A percentile compares a stretch with the other conserved stretches of the same genome.
Conservation (phyloP, 2,113 vertebrate genomes). For the Gavia stellata region DNA sequence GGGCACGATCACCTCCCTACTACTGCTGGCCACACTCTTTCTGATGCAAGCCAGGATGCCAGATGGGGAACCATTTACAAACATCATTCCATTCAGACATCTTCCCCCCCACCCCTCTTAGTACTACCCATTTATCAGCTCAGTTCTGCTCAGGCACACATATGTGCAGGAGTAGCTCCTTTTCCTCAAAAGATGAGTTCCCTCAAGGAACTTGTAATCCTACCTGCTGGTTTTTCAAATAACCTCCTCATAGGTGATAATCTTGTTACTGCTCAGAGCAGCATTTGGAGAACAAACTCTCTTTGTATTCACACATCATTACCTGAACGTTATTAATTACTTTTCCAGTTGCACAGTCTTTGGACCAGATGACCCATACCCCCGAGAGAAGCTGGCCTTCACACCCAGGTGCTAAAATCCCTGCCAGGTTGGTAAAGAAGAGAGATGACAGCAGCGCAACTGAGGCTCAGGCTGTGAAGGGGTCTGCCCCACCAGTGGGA, state of each 20-base stretch:
- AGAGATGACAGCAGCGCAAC: rapidly evolving
- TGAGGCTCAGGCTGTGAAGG: neutral
- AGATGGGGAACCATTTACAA: neutral
- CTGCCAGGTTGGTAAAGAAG: neutral
- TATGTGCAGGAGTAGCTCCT: rapidly evolving
- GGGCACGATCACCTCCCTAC: too few relatives aligned
- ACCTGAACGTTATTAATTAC: neutral
- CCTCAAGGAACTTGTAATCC: neutral
- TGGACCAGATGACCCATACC: rapidly evolving
- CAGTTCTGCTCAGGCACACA: neutral
- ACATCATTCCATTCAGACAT: neutral
- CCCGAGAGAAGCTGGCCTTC: neutral
- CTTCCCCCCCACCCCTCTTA: neutral
- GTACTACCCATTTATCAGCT: neutral
- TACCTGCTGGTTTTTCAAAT: neutral
- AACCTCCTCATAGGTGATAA: neutral
- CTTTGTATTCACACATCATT: neutral
- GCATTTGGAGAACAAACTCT: neutral
- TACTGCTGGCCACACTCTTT: too few relatives aligned
- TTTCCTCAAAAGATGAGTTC: neutral
- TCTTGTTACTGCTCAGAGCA: neutral
- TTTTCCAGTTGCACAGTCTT: neutral
- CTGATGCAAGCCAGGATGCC: too few relatives aligned
- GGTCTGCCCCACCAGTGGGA: neutral
- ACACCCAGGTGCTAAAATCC: neutral